Conservation (phyloP, 2,888 invertebrate species). For the Eupithecia centaureata region DNA sequence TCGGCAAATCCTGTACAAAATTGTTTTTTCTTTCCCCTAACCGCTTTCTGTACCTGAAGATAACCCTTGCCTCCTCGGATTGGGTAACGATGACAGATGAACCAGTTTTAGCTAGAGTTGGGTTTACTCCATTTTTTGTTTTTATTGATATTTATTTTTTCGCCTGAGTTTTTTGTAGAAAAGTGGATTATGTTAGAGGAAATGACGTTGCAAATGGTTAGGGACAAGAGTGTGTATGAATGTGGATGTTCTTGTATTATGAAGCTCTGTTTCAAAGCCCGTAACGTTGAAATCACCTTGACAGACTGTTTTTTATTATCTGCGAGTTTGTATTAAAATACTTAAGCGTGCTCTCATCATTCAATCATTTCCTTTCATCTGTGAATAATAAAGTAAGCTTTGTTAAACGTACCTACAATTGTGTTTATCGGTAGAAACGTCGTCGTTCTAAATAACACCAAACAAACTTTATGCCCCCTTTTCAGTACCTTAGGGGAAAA, state of each 20-base stretch:
- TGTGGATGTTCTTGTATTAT: not conserved
- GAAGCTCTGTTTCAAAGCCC: not conserved
- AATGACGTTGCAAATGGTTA: conserved; percentile 1
- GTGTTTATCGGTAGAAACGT: no score
- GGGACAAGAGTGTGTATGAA: not conserved
- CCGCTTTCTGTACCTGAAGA: conserved; percentile 49
- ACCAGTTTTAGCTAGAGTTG: conserved; percentile 54
- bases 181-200: conserved; percentile 9
- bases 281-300: not conserved
- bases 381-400: not conserved
- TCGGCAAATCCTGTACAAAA: conserved; percentile 56
- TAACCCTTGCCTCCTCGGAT: conserved; percentile 61
- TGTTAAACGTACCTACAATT: not conserved
- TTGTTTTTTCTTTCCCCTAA: conserved; percentile 51
- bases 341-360: no score
- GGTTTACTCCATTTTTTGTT: conserved; percentile 41
- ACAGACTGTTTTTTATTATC: not conserved
- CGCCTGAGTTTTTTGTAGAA: conserved; percentile 18
- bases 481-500: no score
- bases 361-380: no score
- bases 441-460: no score
- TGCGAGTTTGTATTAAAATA: no score
- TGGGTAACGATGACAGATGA: conserved; percentile 73
- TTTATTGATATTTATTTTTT: conserved; percentile 41
- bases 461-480: no score